Evolutionary conservation across 35 echinoderm and acorn worm species (phyloP).

Genomic region (Heliocidaris erythrogramma): DNA sequence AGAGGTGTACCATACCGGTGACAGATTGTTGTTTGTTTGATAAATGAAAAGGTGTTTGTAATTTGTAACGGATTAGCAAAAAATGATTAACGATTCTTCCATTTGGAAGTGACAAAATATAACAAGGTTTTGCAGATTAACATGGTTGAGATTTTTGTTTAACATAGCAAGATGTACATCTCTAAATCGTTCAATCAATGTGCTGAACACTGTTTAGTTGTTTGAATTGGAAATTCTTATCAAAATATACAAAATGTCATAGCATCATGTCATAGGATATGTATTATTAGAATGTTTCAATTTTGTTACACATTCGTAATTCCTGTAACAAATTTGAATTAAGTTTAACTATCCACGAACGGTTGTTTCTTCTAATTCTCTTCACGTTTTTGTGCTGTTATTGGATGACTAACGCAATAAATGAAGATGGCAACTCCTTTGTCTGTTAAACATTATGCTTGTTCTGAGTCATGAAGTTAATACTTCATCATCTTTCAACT

Average conservation of each 20-base stretch:
- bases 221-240: no score
- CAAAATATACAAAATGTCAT: no score
- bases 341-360: neutral
- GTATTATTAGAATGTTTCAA: no score
- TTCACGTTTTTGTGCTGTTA: neutral
- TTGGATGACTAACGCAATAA: neutral
- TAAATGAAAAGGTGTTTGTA: neutral
- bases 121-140: neutral
- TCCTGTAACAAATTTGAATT: neutral
- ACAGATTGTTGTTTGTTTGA: slow-evolving; percentile 1
- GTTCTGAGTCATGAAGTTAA: neutral
- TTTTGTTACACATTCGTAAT: neutral
- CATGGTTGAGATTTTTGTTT: neutral
- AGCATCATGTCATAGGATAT: no score
- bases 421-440: neutral
- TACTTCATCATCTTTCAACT: neutral
- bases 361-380: neutral
- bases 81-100: neutral
- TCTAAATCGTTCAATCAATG: no score
- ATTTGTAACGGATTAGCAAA: neutral
- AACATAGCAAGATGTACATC: neutral
- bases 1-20: neutral
- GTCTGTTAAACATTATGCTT: neutral
- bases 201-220: neutral
- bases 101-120: neutral